Percentiles rank a stretch among this genome's conserved stretches.
These are phyloP conservation scores for Isoperla grammatica DNA, from an alignment of 2,888 invertebrate genomes.

Conservation along the genomic window DNA sequence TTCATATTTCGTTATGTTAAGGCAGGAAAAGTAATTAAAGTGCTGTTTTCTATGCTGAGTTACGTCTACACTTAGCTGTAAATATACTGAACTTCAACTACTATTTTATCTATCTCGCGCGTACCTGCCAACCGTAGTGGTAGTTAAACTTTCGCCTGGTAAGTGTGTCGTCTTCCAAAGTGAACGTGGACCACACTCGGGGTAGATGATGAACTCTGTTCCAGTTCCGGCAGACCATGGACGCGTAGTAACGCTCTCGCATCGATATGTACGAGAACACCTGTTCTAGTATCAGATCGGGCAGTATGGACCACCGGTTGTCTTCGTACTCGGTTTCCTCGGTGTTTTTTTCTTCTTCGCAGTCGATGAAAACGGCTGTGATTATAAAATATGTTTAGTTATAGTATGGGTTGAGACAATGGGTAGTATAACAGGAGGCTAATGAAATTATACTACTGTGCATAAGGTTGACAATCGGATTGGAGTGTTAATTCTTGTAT, in stretches of 20 bases:
- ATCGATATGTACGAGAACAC: conserved; percentile 63
- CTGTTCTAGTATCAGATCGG: conserved; percentile 64
- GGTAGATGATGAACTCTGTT: conserved; percentile 64
- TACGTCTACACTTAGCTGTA: no score
- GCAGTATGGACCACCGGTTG: conserved; percentile 61
- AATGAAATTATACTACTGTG: no score
- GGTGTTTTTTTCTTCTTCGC: conserved; percentile 42
- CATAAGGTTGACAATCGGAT: neutral
- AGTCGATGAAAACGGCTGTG: conserved; percentile 51
- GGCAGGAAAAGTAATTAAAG: no score
- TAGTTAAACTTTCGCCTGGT: conserved; percentile 72
- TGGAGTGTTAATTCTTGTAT: neutral
- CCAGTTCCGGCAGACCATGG: conserved; percentile 63
- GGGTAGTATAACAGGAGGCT: neutral
- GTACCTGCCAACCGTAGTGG: conserved; percentile 73
- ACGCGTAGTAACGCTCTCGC: conserved; percentile 66
- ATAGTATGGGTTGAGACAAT: neutral
- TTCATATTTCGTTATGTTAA: no score
- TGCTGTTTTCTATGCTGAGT: no score
- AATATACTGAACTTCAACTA: no score
- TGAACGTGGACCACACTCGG: conserved; percentile 66
- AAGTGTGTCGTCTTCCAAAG: conserved; percentile 63
- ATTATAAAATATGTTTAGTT: conserved; percentile 6
- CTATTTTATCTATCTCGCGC: no score
- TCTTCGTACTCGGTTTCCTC: conserved; percentile 43